Evolutionary conservation across 1,140 invertebrate genomes (phyloP).

Genomic region (Drosophila lini): DNA sequence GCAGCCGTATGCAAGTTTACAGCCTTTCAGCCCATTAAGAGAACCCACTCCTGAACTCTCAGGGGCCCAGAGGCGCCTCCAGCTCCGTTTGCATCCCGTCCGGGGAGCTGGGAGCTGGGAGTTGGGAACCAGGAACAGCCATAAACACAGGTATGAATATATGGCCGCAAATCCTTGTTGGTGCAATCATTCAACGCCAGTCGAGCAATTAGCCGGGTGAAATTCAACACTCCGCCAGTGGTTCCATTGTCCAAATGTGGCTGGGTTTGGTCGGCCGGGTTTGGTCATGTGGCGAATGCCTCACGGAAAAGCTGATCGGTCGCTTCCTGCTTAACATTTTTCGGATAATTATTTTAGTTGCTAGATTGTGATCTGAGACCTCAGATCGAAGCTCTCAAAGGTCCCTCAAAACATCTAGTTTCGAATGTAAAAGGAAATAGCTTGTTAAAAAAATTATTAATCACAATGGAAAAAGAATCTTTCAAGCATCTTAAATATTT

Average conservation of each 20-base stretch:
- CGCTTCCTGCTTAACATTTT: slow-evolving; percentile 40
- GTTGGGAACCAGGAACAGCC: not conserved
- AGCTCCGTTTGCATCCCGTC: slow-evolving; percentile 21
- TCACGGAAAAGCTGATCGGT: slow-evolving; percentile 58
- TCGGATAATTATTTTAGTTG: slow-evolving; percentile 28
- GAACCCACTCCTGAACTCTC: slow-evolving; percentile 31
- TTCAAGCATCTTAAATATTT: not conserved
- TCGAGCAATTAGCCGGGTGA: slow-evolving; percentile 75
- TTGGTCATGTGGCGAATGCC: slow-evolving; percentile 61
- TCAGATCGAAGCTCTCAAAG: not conserved
- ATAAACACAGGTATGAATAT: slow-evolving; percentile 45
- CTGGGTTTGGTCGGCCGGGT: slow-evolving; percentile 48
- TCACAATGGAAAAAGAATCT: not conserved
- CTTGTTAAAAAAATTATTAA: slow-evolving; percentile 1
- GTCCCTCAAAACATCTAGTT: not conserved
- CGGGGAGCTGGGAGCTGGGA: slow-evolving; percentile 17
- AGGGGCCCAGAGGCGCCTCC: slow-evolving; percentile 60
- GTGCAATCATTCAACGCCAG: slow-evolving; percentile 43
- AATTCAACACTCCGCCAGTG: slow-evolving; percentile 77
- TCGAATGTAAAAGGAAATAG: not conserved
- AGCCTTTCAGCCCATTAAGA: slow-evolving; percentile 54
- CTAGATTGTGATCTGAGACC: not conserved
- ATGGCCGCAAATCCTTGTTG: slow-evolving; percentile 62
- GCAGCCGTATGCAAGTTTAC: slow-evolving; percentile 71
- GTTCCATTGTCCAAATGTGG: slow-evolving; percentile 74